Percentiles rank a stretch among this genome's conserved stretches.
Evolutionary conservation across 2,797 vertebrate genomes (phyloP).

Genomic region (Hapalemur alaotrensis): DNA sequence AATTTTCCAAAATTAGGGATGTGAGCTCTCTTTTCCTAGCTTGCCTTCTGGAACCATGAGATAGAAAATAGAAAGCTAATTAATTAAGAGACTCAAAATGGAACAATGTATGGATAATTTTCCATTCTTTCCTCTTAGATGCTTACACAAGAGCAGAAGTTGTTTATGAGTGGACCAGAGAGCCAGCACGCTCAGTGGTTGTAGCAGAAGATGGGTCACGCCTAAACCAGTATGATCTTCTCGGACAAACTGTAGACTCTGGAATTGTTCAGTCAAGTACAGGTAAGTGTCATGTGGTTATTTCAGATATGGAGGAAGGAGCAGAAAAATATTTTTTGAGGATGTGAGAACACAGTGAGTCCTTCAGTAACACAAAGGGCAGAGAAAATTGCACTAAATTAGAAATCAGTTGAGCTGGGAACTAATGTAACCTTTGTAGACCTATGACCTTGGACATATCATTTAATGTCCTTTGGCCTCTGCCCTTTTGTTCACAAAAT

Average conservation of each 20-base stretch:
- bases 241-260: slow-evolving; percentile 96
- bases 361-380: background rate
- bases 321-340: background rate
- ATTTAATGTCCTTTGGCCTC: background rate
- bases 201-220: slow-evolving; percentile 98
- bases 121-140: slow-evolving; percentile 85
- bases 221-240: slow-evolving; percentile 97
- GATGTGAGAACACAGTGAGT: background rate
- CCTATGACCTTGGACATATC: background rate
- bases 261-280: slow-evolving; percentile 98
- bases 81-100: background rate
- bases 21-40: background rate
- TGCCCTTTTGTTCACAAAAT: background rate
- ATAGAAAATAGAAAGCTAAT: background rate
- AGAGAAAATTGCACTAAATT: background rate
- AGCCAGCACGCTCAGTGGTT: slow-evolving; percentile 95
- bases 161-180: slow-evolving; percentile 96
- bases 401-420: background rate
- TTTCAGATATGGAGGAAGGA: background rate
- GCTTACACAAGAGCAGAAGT: slow-evolving; percentile 98
- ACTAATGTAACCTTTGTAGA: background rate
- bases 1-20: background rate
- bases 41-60: background rate
- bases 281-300: slow-evolving; percentile 85
- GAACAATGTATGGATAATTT: background rate